Evolutionary conservation across 1,140 invertebrate genomes (phyloP), one percentile per base, ranked within the genome.

Genomic region (Scaptomyza graminum): DNA sequence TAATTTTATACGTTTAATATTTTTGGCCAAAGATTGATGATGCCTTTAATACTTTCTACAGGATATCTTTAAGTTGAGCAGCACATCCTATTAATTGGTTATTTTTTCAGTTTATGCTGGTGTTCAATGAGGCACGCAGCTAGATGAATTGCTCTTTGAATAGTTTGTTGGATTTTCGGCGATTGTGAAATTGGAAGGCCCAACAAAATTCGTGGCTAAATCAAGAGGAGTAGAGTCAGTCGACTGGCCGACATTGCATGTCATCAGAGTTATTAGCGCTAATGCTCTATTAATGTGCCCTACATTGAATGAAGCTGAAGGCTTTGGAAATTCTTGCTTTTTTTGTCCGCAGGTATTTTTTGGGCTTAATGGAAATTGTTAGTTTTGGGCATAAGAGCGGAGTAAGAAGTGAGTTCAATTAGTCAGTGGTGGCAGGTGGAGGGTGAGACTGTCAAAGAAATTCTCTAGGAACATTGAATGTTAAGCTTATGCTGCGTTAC

Each of bases 241-340:
- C 51, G 50, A 60, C n/a, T 25, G 44, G 6, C 39, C 31, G 41
- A 63, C 74, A 76, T 79, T 76, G 76, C 76, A 79, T 79, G 76
- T 76, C 76, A 79, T 79, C 69, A 47, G 41, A 65, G 70, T 73
- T 79, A 79, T 79, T 79, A 79, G 65, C 65, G 50, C 52, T 76
- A 76, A 76, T 76, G 64, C 69, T 60, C 70, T 47, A 79, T 79
- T 79, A 79, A 76, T 73, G 62, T 69, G 18, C 39, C 54, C 13
- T 28, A 9, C 31, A 39, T 39, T 46, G 18, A 44, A 44, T 37
- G 9, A 25, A 52, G 31, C 31, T 0, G 37, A 12, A 41, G 37
- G 37, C 22, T 18, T 13, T 11, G 22, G 4, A n/a, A 8, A 41
- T 15, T n/a, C n/a, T 8, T 16, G 39, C 54, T 49, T 51, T 28